Evolutionary conservation across 1,140 invertebrate genomes (phyloP).

Genomic region (Drosophila serrata): DNA sequence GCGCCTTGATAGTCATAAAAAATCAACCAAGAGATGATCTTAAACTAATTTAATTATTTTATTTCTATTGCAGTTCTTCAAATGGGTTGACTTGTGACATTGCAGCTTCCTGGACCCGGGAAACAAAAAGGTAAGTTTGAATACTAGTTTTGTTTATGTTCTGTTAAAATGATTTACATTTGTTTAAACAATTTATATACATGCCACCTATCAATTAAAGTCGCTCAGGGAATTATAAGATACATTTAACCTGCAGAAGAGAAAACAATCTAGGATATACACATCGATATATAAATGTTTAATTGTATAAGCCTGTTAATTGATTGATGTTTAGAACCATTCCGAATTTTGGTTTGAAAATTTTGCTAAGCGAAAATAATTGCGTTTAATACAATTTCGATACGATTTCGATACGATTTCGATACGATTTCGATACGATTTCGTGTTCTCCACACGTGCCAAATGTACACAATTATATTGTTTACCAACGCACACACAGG

Average conservation of each 20-base stretch:
- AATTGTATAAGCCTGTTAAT: conserved; percentile 53
- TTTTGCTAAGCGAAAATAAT: conserved; percentile 34
- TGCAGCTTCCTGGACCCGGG: conserved; percentile 84
- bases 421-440: conserved; percentile 12
- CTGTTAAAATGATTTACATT: not conserved
- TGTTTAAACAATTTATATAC: not conserved
- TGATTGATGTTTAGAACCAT: conserved; percentile 55
- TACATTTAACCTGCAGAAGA: not conserved
- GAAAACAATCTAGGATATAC: conserved; percentile 22
- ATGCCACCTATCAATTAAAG: conserved; percentile 5
- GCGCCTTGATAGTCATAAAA: conserved; percentile 13
- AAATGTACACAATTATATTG: conserved; percentile 31
- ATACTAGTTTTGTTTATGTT: not conserved
- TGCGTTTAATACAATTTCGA: conserved; percentile 13
- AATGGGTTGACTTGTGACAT: conserved; percentile 85
- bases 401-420: conserved; percentile 12
- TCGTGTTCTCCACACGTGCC: conserved; percentile 42
- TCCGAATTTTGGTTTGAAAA: conserved; percentile 38
- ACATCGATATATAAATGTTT: conserved; percentile 34
- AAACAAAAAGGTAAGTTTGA: conserved; percentile 80
- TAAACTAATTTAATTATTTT: not conserved
- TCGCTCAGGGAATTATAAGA: conserved; percentile 2
- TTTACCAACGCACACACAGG: conserved; percentile 21
- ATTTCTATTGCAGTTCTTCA: conserved; percentile 77
- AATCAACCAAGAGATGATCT: conserved; percentile 3